Evolutionary conservation across 2,797 vertebrate genomes (phyloP), one percentile per base, ranked within the genome.

Genomic region (Petrocephalus sullivani): DNA sequence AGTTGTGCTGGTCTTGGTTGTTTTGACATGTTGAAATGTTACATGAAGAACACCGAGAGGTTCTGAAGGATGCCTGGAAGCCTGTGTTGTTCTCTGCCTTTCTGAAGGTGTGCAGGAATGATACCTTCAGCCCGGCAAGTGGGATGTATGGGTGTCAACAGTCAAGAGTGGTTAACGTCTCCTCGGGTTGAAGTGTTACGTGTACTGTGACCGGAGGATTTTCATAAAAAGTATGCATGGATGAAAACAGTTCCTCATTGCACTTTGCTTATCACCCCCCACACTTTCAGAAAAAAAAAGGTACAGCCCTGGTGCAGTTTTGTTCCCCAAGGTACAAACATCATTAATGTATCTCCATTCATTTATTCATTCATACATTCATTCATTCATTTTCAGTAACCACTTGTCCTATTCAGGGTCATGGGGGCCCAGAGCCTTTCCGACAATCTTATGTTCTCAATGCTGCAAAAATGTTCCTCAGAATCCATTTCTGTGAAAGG

Each of bases 1-100:
- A 54, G 21, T 28, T 56, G 2, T 85, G 23, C 49, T 12, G 21
- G 16, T 78, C 21, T 54, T 57, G 82, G 82, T 54, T 54, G 82
- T 54, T 85, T 85, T 85, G 51, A 85, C 53, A 85, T 85, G 82
- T 85, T 54, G 41, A 71, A 28, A 78, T 54, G 23, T 85, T 56
- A 85, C 49, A 28, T 16, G 49, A 12, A 14, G n/a, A 54, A 8
- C 82, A 54, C n/a, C 0, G 19, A 85, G 2, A 57, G 21, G 12
- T 85, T 54, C 49, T 85, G 53, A 57, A 54, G 28, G 33, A 85
- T 85, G n/a, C 49, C 49, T 54, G 21, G 37, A 8, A 49, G 81
- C 41, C 81, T 49, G 23, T 23, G 81, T 10, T 53, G 51, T 21
- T 83, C 49, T 1, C 19, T 21, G 9, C 46, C 49, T 10, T 83